Base-by-base conservation (phyloP, 2,113 vertebrate species). In the Apaloderma vittatum region DNA sequence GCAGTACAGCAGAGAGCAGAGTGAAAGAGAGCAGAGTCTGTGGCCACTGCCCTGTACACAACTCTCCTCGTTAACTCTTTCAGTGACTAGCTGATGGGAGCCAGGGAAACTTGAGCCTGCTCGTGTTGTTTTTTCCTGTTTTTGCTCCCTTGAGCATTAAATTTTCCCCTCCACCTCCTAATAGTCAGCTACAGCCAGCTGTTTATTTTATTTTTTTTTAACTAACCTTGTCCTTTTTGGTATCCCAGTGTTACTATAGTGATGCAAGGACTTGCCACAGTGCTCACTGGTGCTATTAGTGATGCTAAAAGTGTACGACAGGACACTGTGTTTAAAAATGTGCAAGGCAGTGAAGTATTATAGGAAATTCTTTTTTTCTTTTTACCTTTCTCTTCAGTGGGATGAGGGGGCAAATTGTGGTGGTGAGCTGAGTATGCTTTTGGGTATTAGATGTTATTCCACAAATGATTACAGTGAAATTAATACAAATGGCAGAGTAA, bases 131-230 rank as follows among this genome's bases (percentile, higher is more conserved):
- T 75, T 40, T 88, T 95, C 32, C 22, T 79, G 22, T 19, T 97
- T 97, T 94, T 80, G 18, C 27, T 87, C 51, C 86, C 66, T 94
- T 95, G 34, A 51, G n/a, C 70, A 90, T 88, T 91, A 92, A 67
- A 30, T 63, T 4, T 27, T 46, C 9, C 55, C 45, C 72, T 97
- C 12, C 71, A 57, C 40, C 24, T 96, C 76, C 54, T 92, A 87
- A 93, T 94, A 79, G 92, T 95, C 58, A 57, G 30, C 74, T 84
- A 16, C 8, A 72, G 62, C 63, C 87, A 78, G 26, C 94, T 90
- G 30, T 90, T 91, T 94, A 49, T 40, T 40, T 40, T 40, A 14
- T 86, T 66, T 27, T 94, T 88, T 97, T 96, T 86, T 51, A 79
- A 74, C 43, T 14, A 93, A 37, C 16, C 57, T 70, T 19, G 52